These are phyloP conservation scores for Hystrix cristata DNA, from an alignment of 2,113 vertebrate genomes.

Conservation along the genomic window DNA sequence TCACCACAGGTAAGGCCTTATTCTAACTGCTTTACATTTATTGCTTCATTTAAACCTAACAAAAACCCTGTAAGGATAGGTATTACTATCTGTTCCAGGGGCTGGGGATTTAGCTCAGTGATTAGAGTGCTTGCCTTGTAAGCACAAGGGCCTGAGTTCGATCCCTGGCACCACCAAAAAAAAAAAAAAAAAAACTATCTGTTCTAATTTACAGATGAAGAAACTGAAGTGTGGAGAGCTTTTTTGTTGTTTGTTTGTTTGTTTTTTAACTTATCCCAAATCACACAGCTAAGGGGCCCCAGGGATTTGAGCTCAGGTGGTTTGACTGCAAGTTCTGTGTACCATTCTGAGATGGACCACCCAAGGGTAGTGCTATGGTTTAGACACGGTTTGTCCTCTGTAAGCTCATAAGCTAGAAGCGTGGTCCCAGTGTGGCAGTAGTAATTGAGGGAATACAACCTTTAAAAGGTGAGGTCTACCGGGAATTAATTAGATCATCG, in stretches of 20 bases:
- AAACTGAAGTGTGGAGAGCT: not conserved
- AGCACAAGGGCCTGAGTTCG: too few species aligned
- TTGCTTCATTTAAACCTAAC: conserved; percentile 18
- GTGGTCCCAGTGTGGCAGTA: not conserved
- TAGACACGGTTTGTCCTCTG: not conserved
- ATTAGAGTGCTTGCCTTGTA: too few species aligned
- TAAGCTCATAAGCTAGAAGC: not conserved
- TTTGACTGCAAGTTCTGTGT: not conserved
- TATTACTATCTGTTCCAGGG: not conserved
- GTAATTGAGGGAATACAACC: not conserved
- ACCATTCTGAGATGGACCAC: not conserved
- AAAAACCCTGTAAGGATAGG: not conserved
- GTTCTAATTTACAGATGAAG: conserved; percentile 11
- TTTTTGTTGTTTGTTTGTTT: not conserved
- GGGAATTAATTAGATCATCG: not conserved
- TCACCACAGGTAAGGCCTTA: not conserved
- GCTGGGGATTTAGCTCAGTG: too few species aligned
- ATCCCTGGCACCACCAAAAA: too few species aligned
- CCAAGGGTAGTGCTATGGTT: not conserved
- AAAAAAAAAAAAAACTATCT: too few species aligned
- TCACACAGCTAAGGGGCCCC: not conserved
- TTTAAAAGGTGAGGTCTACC: not conserved
- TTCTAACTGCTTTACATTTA: conserved; percentile 13
- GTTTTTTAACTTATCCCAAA: not conserved
- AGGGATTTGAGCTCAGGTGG: not conserved